Conservation (phyloP, 2,113 vertebrate species). For the Apeltes quadracus region DNA sequence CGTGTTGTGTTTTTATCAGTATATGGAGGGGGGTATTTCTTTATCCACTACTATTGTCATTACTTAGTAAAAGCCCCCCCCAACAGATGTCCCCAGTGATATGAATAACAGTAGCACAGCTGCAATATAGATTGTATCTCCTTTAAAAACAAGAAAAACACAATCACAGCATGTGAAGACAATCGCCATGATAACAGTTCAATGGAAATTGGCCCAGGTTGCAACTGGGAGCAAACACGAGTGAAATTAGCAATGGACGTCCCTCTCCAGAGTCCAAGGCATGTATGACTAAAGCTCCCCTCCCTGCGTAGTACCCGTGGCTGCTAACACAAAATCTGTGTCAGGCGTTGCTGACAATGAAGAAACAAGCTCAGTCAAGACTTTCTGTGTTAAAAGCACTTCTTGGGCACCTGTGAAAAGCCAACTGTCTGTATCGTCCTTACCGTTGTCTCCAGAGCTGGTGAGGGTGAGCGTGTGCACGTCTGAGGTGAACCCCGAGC, state of each 20-base stretch:
- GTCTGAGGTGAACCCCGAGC: neutral
- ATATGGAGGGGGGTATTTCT: neutral
- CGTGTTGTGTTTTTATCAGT: neutral
- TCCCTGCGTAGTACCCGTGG: no score
- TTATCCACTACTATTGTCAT: neutral
- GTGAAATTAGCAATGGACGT: neutral
- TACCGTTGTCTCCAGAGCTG: constrained; percentile 66
- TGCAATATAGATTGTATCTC: neutral
- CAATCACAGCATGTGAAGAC: neutral
- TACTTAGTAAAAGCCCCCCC: neutral
- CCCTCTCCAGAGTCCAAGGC: neutral
- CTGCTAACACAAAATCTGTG: no score
- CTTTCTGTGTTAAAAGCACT: neutral
- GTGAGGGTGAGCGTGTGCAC: constrained; percentile 22
- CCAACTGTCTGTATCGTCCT: constrained; percentile 39
- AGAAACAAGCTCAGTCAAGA: neutral
- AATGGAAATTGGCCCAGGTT: neutral
- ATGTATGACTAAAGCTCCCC: no score
- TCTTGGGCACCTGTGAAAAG: neutral
- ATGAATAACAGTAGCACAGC: neutral
- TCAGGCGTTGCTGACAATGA: neutral
- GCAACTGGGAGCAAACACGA: neutral
- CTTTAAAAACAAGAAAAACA: neutral
- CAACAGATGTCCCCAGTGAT: neutral
- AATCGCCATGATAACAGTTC: neutral